Evolutionary conservation across 2,113 vertebrate species (phyloP).

Genomic region (Antigone vipio): DNA sequence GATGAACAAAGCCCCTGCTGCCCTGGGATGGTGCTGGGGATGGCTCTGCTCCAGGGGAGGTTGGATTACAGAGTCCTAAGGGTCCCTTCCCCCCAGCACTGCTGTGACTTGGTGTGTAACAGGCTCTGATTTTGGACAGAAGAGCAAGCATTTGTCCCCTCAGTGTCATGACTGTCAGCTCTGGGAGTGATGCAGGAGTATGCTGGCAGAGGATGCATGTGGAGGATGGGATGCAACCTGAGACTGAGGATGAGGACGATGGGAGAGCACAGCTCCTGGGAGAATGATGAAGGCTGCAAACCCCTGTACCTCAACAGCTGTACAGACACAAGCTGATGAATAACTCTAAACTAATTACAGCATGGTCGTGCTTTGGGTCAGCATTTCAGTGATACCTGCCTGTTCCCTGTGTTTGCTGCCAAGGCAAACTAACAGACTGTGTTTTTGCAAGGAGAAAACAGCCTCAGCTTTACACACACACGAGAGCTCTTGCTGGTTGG

Average conservation of each 20-base stretch:
- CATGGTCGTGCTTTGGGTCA: rapidly evolving
- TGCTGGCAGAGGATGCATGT: neutral
- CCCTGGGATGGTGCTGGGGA: neutral
- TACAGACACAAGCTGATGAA: neutral
- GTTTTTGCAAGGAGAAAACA: neutral
- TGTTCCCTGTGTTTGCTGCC: neutral
- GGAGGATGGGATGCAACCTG: neutral
- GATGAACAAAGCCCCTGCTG: neutral
- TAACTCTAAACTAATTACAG: neutral
- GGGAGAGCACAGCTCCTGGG: neutral
- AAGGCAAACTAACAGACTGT: neutral
- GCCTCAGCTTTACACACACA: neutral
- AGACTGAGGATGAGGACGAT: neutral
- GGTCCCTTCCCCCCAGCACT: neutral
- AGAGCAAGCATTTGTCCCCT: neutral
- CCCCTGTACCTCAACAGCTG: neutral
- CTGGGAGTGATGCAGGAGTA: neutral
- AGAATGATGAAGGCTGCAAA: neutral
- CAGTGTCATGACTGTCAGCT: neutral
- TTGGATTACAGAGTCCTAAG: rapidly evolving
- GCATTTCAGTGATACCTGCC: neutral
- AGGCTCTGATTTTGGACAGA: neutral
- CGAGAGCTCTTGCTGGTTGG: neutral
- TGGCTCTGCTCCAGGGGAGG: neutral
- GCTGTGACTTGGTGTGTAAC: rapidly evolving